Evolutionary conservation across 2,797 vertebrate species (phyloP).

Genomic region (Cirrhinus mrigala): DNA sequence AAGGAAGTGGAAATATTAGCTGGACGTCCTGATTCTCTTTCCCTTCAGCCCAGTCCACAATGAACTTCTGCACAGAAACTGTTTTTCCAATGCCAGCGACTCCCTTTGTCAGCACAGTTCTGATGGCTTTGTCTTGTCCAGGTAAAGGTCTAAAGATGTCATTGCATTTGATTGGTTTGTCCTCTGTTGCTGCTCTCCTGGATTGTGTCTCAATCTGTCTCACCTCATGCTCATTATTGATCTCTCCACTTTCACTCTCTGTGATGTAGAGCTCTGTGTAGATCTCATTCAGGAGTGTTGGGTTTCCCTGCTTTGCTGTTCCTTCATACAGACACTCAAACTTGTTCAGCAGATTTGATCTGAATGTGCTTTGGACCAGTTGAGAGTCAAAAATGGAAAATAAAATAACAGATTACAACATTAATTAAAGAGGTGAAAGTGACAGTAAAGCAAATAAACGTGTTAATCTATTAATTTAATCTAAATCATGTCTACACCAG

Average conservation of each 20-base stretch:
- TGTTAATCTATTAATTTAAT: not conserved
- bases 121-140: conserved; percentile 5
- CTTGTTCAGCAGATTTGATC: not conserved
- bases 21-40: too few relatives aligned
- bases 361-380: not conserved
- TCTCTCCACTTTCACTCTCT: conserved; percentile 6
- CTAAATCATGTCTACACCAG: not conserved
- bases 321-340: conserved; percentile 1
- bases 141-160: conserved; percentile 24
- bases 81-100: conserved; percentile 39
- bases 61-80: conserved; percentile 19
- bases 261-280: conserved; percentile 40
- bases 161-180: not conserved
- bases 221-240: conserved; percentile 13
- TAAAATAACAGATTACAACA: not conserved
- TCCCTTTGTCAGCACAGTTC: conserved; percentile 43
- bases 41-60: not conserved
- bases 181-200: conserved; percentile 2
- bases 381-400: not conserved
- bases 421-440: not conserved
- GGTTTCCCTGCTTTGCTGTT: not conserved
- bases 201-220: conserved; percentile 1
- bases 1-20: too few relatives aligned
- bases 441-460: not conserved
- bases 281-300: conserved; percentile 37